Conservation (phyloP, 1,140 invertebrate genomes). For the Dreissena polymorpha region DNA sequence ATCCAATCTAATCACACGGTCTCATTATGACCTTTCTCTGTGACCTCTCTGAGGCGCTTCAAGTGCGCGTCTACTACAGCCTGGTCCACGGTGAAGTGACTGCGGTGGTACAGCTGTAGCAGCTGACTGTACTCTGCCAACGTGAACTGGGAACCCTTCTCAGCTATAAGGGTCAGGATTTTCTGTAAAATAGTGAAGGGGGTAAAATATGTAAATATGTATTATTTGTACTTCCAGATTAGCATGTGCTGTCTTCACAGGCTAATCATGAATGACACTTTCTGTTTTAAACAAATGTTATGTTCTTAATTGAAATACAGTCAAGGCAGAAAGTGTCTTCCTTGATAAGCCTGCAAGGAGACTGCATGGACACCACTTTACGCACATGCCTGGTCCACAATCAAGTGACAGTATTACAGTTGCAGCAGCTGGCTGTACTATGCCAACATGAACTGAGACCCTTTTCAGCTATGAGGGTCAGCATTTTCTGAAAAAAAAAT, state of each 20-base stretch:
- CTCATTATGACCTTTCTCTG: constrained; percentile 70
- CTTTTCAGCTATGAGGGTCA: constrained; percentile 80
- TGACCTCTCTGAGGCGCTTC: constrained; percentile 65
- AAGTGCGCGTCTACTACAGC: constrained; percentile 58
- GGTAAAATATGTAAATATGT: no score
- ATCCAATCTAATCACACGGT: constrained; percentile 6
- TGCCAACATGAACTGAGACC: constrained; percentile 74
- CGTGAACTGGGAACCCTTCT: constrained; percentile 76
- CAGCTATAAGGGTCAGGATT: constrained; percentile 83
- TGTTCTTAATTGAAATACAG: no score
- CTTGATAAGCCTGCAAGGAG: no score
- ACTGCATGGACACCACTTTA: no score
- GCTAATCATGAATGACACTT: no score
- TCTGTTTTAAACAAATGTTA: no score
- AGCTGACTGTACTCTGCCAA: constrained; percentile 75
- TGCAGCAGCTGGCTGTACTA: constrained; percentile 75
- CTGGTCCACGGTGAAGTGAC: constrained; percentile 65
- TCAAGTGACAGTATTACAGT: constrained; percentile 71
- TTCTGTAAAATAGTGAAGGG: constrained; percentile 84
- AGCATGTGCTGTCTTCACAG: no score
- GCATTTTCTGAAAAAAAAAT: constrained; percentile 89
- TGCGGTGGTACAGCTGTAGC: constrained; percentile 72
- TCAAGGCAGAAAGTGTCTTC: no score
- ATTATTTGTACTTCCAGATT: no score
- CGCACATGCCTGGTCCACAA: constrained; percentile 54